Percentiles rank a stretch among this genome's conserved stretches.
Conservation (phyloP, 2,888 invertebrate genomes). For the Noctua fimbriata region DNA sequence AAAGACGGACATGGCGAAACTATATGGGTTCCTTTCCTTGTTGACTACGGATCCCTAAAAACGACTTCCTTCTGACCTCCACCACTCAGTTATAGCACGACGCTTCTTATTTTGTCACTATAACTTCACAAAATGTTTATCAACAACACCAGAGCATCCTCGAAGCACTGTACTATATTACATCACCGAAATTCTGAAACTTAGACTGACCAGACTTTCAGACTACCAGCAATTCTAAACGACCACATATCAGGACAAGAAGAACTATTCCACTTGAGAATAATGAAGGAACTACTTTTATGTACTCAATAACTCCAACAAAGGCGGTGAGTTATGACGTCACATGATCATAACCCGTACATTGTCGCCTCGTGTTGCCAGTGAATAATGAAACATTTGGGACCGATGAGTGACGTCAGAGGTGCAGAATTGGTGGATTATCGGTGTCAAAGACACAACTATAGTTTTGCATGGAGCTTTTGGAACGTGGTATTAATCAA, state of each 20-base stretch:
- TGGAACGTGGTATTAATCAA: neutral
- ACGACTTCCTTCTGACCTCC: neutral
- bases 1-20: too few relatives aligned
- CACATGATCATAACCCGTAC: constrained; percentile 35
- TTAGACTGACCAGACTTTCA: constrained; percentile 1
- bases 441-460: neutral
- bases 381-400: constrained; percentile 10
- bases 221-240: neutral
- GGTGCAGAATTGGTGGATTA: constrained; percentile 6
- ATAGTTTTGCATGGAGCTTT: neutral
- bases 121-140: neutral
- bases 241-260: neutral
- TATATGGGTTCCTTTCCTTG: too few relatives aligned
- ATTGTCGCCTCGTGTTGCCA: constrained; percentile 36
- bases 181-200: neutral
- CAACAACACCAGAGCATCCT: neutral
- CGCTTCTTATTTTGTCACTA: neutral
- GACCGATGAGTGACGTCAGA: constrained; percentile 17
- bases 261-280: constrained; percentile 31
- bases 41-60: too few relatives aligned
- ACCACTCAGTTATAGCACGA: neutral
- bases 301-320: constrained; percentile 29
- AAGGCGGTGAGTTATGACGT: constrained; percentile 51
- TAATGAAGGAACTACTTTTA: constrained; percentile 49
- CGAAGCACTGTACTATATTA: neutral